Evolutionary conservation across 2,113 vertebrate species (phyloP).

Genomic region (Vidua chalybeata): DNA sequence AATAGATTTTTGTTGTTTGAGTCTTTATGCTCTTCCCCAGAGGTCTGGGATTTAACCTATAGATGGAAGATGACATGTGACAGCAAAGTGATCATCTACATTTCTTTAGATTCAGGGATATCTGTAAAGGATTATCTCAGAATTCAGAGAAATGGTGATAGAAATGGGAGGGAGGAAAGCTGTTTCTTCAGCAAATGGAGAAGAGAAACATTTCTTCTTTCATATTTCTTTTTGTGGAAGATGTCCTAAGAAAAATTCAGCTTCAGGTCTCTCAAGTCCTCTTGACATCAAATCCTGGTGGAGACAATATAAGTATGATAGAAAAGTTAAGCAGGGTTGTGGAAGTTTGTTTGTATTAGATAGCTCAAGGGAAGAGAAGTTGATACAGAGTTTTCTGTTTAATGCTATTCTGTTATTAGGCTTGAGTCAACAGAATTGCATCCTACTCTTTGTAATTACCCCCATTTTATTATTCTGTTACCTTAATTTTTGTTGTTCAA

Average conservation of each 20-base stretch:
- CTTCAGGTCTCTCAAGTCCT: not conserved
- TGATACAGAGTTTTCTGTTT: not conserved
- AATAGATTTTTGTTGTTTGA: not conserved
- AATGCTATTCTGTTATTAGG: not conserved
- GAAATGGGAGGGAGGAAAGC: not conserved
- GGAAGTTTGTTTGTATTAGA: not conserved
- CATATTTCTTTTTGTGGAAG: not conserved
- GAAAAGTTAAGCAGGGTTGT: not conserved
- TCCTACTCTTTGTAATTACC: not conserved
- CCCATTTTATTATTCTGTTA: not conserved
- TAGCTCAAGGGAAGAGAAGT: not conserved
- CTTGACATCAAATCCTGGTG: not conserved
- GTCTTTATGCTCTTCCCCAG: not conserved
- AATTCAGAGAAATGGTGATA: fast-evolving
- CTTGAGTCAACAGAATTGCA: not conserved
- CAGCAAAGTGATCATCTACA: not conserved
- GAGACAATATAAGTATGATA: not conserved
- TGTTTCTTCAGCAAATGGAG: not conserved
- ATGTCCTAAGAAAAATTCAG: not conserved
- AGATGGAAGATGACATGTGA: not conserved
- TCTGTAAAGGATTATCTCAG: not conserved
- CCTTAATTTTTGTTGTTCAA: not conserved
- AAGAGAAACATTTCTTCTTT: not conserved
- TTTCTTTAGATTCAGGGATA: not conserved
- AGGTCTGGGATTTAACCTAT: not conserved